A percentile compares a stretch with the other conserved stretches of the same genome.
phyloP scores from a whole-genome alignment of 1,140 invertebrate species.

The Anoplophora glabripennis region DNA sequence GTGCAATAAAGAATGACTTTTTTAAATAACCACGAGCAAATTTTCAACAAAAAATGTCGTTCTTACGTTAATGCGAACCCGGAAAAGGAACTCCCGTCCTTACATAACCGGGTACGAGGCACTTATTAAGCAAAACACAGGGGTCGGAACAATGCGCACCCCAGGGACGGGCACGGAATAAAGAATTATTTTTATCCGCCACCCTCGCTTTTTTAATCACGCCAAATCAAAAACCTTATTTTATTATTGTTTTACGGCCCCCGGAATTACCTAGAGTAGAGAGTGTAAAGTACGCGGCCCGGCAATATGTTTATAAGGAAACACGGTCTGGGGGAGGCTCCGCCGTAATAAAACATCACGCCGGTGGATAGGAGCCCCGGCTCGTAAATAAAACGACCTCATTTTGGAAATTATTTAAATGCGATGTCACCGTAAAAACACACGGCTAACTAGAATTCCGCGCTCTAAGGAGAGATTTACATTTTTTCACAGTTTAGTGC shows the following conservation, averaged over 20 bases:
- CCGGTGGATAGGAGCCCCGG: slow-evolving; percentile 26
- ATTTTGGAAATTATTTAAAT: slow-evolving; percentile 25
- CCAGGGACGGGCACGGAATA: slow-evolving; percentile 29
- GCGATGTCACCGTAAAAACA: not conserved
- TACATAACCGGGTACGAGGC: slow-evolving; percentile 12
- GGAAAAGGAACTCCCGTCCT: too few species aligned
- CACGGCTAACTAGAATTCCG: too few species aligned
- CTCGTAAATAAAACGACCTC: slow-evolving; percentile 30
- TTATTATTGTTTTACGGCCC: slow-evolving; percentile 47
- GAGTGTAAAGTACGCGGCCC: slow-evolving; percentile 22
- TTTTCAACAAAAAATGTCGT: too few species aligned
- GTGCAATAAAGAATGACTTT: too few species aligned
- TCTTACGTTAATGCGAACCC: too few species aligned
- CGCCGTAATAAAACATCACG: slow-evolving; percentile 26
- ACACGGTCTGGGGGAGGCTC: slow-evolving; percentile 19
- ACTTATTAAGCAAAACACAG: slow-evolving; percentile 39
- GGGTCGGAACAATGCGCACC: slow-evolving; percentile 25
- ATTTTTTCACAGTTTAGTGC: too few species aligned
- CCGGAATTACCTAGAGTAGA: slow-evolving; percentile 28
- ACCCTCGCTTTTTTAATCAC: slow-evolving; percentile 44
- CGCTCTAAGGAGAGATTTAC: too few species aligned
- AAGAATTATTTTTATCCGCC: slow-evolving; percentile 36
- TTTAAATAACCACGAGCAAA: too few species aligned
- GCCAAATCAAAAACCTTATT: slow-evolving; percentile 45
- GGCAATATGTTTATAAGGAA: slow-evolving; percentile 23